phyloP scores from a whole-genome alignment of 2,888 invertebrate species.

The Drosophila mulleri region DNA sequence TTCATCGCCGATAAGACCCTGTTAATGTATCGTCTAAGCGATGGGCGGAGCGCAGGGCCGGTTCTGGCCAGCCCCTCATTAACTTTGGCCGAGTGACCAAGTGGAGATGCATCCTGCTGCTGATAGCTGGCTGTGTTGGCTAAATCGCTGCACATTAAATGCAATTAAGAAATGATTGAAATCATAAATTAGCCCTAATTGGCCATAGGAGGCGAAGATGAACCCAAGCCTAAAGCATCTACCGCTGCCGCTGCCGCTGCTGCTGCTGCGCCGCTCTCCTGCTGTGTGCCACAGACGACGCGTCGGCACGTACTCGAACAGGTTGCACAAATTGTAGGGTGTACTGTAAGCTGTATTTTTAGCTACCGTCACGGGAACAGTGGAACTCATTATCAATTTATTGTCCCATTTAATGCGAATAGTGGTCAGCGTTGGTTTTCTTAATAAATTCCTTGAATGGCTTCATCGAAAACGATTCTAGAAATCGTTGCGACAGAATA shows the following conservation, averaged over 20 bases:
- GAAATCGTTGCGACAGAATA: background rate
- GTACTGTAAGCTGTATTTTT: conserved; percentile 60
- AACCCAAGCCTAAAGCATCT: conserved; percentile 4
- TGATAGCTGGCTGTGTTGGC: conserved; percentile 49
- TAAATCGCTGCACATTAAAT: conserved; percentile 79
- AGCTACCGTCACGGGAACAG: conserved; percentile 61
- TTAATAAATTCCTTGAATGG: background rate
- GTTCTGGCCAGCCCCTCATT: conserved; percentile 53
- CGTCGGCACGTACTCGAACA: conserved; percentile 60
- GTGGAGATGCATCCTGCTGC: conserved; percentile 34
- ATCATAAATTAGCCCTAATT: conserved; percentile 79
- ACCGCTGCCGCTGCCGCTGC: conserved; percentile 8
- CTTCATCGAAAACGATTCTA: background rate
- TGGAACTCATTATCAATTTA: conserved; percentile 34
- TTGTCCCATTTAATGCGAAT: background rate
- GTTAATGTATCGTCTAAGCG: conserved; percentile 14
- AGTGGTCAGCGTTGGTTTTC: background rate
- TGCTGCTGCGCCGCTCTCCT: conserved; percentile 2
- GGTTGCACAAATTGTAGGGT: conserved; percentile 67
- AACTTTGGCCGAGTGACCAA: conserved; percentile 77
- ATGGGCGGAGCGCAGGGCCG: background rate
- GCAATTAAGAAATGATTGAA: conserved; percentile 79
- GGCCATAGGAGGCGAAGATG: conserved; percentile 62
- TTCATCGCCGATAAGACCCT: conserved; percentile 63
- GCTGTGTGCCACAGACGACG: conserved; percentile 17